Percentiles rank a stretch among this genome's conserved stretches.
Evolutionary conservation across 2,888 invertebrate genomes (phyloP).

Genomic region (Oconnorella tubifera): DNA sequence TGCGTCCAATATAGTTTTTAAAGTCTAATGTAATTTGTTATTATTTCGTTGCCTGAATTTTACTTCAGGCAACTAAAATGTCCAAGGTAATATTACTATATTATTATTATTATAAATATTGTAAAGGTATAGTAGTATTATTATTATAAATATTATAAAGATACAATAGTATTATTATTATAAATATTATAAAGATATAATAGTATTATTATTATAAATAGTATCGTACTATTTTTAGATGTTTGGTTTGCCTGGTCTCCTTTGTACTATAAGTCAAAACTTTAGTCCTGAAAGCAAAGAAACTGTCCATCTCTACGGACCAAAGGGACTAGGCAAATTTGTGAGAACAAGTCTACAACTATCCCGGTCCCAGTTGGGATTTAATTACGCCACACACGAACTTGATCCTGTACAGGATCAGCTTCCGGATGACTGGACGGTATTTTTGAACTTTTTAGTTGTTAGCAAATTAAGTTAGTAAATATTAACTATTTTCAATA

Average conservation of each 20-base stretch:
- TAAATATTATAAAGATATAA: too few relatives aligned
- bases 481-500: background rate
- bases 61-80: too few relatives aligned
- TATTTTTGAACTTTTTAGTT: too few relatives aligned
- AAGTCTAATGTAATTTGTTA: too few relatives aligned
- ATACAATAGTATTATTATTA: too few relatives aligned
- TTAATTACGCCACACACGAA: conserved; percentile 54
- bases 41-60: too few relatives aligned
- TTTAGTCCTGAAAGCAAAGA: conserved; percentile 30
- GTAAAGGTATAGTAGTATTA: too few relatives aligned
- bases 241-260: conserved; percentile 57
- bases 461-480: background rate
- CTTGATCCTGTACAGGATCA: conserved; percentile 43
- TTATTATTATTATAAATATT: too few relatives aligned
- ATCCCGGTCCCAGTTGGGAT: conserved; percentile 50
- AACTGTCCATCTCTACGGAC: conserved; percentile 57
- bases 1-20: too few relatives aligned
- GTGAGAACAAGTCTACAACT: conserved; percentile 47
- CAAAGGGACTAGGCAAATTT: conserved; percentile 53
- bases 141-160: too few relatives aligned
- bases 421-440: conserved; percentile 41
- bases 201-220: too few relatives aligned
- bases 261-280: conserved; percentile 55
- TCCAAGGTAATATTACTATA: too few relatives aligned
- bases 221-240: conserved; percentile 52